Conservation (phyloP, 2,113 vertebrate species). For the Rhinolophus ferrumequinum region DNA sequence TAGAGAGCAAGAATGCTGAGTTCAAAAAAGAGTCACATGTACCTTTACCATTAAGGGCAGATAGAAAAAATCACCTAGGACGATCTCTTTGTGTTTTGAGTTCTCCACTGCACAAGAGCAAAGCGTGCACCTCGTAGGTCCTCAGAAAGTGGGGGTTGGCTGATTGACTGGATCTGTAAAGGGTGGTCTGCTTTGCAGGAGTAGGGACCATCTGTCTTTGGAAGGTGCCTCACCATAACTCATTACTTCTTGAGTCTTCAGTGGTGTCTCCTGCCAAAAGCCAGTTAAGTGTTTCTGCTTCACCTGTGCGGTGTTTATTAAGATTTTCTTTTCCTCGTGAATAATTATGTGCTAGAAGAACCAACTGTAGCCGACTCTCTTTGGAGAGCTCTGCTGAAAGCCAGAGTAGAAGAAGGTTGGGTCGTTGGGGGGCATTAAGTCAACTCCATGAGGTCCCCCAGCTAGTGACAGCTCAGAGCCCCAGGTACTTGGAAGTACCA, state of each 20-base stretch:
- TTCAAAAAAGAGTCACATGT: background rate
- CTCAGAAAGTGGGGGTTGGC: background rate
- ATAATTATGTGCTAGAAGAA: background rate
- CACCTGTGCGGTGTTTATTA: background rate
- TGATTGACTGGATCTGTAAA: fast-evolving
- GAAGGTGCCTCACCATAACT: background rate
- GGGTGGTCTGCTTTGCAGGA: background rate
- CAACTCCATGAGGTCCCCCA: background rate
- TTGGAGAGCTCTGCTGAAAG: background rate
- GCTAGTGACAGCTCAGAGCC: background rate
- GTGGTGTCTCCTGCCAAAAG: background rate
- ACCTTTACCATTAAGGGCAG: background rate
- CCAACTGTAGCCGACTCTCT: background rate
- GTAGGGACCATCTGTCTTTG: background rate
- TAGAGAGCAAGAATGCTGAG: background rate
- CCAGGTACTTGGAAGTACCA: no score
- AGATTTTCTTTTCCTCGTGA: background rate
- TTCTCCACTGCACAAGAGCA: background rate
- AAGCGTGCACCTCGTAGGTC: background rate
- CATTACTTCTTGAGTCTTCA: background rate
- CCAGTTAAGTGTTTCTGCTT: background rate
- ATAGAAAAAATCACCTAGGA: background rate
- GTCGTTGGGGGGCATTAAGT: background rate
- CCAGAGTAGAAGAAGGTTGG: background rate
- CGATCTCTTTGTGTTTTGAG: no score